Evolutionary conservation across 1,140 invertebrate species (phyloP), one percentile per base, ranked within the genome.

Genomic region (Aphis craccivora): DNA sequence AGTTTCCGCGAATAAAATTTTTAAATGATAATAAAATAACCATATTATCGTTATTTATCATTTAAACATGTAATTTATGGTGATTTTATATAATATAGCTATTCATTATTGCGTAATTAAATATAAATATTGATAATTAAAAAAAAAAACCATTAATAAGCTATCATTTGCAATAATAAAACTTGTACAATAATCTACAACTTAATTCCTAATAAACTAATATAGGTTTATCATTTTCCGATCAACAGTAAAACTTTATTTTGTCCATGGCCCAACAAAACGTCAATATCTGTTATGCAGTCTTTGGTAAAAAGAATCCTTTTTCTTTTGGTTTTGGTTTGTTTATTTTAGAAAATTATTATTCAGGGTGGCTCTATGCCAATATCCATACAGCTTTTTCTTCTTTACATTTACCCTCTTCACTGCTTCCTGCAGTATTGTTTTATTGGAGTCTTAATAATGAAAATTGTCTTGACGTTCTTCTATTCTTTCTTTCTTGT

Each of bases 321-420:
- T 89, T 89, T 89, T 89, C n/a, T 55, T 86, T 89, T 25, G 51
- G 51, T 89, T 89, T 89, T 25, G 51, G 51, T 89, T 89, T 89
- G 88, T 89, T 88, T 88, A 76, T 91, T 81, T 81, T 35, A 92
- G 22, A 83, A 92, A 81, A 92, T 92, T 92, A 92, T 92, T 81
- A 83, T 92, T 92, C 91, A 81, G 76, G n/a, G 40, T 81, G 60
- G 91, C 67, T 53, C n/a, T 35, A 83, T 55, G 67, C 91, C 60
- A 92, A 81, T 92, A 81, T 92, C 88, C 88, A 89, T 89, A 89
- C 48, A 40, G 48, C 35, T 55, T 89, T 88, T 89, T 55, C 51
- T 37, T 55, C 35, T 55, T 55, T 89, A 89, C 45, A 89, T 89
- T 89, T 89, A n/a, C 35, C 51, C 88, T 55, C 48, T 55, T 40